Conservation (phyloP, 2,797 vertebrate species). For the Myripristis jacobus region DNA sequence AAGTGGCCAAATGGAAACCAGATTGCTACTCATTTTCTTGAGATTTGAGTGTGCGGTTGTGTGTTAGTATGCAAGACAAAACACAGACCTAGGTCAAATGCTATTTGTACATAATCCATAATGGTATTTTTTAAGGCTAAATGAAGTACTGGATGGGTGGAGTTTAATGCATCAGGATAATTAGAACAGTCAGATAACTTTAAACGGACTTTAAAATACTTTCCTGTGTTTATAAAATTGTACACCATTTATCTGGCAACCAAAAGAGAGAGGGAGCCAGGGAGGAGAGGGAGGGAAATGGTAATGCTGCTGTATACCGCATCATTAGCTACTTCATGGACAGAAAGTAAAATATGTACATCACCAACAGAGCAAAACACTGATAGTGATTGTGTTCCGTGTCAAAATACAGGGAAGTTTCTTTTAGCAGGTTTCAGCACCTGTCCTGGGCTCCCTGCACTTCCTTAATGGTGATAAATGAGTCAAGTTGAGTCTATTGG, state of each 20-base stretch:
- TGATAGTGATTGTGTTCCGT: conserved; percentile 43
- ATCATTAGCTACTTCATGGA: conserved; percentile 22
- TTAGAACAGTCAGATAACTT: conserved; percentile 35
- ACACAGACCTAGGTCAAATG: conserved; percentile 23
- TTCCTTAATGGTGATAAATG: conserved; percentile 70
- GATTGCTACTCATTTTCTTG: conserved; percentile 50
- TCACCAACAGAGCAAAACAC: conserved; percentile 5
- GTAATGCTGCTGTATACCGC: not conserved
- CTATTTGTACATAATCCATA: conserved; percentile 50
- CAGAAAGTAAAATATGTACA: conserved; percentile 7
- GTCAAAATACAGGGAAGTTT: conserved; percentile 50
- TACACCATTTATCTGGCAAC: no score
- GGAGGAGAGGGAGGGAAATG: not conserved
- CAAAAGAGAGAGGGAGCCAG: not conserved
- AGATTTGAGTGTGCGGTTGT: conserved; percentile 29
- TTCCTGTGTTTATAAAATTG: conserved; percentile 16
- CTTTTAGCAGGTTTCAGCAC: conserved; percentile 56
- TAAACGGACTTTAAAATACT: conserved; percentile 44
- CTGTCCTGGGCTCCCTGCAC: conserved; percentile 52
- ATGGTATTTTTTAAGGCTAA: not conserved
- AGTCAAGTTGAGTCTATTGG: conserved; percentile 48
- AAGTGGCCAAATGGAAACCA: conserved; percentile 75
- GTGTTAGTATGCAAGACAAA: conserved; percentile 32
- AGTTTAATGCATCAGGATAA: conserved; percentile 23
- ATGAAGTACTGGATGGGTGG: conserved; percentile 22